Conservation (phyloP, 2,888 invertebrate genomes). For the Agrochola macilenta region DNA sequence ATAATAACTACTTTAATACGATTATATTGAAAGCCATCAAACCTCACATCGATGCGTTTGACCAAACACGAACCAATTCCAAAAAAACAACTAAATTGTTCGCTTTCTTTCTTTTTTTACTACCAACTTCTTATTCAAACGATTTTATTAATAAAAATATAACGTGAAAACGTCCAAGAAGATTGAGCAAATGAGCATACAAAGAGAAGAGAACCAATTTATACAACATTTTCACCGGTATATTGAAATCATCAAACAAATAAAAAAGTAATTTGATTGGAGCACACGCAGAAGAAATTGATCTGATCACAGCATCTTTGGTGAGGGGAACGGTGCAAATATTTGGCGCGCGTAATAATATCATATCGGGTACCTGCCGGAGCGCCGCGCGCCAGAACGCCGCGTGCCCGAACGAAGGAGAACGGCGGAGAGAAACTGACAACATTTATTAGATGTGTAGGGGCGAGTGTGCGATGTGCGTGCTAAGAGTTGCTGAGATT, state of each 20-base stretch:
- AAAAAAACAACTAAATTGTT: neutral
- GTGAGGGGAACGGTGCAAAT: conserved; percentile 74
- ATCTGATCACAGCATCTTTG: conserved; percentile 54
- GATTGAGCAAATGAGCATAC: neutral
- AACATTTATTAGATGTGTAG: conserved; percentile 7
- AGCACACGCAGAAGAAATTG: conserved; percentile 54
- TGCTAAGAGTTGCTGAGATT: neutral
- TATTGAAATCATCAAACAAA: conserved; percentile 62
- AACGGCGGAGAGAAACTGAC: neutral
- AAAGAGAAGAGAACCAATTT: conserved; percentile 13
- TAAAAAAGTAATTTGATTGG: conserved; percentile 61
- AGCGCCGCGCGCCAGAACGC: neutral
- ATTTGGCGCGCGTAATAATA: conserved; percentile 83
- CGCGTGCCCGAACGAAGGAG: neutral
- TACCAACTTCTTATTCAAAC: neutral
- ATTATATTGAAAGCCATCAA: neutral
- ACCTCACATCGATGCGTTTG: neutral
- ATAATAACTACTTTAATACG: neutral
- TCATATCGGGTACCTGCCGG: conserved; percentile 80
- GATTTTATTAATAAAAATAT: neutral
- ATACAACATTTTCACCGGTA: conserved; percentile 14
- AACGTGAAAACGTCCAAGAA: neutral
- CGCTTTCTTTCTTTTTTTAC: neutral
- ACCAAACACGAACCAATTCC: neutral
- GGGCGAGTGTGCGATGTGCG: neutral